These are phyloP conservation scores for Okamejei kenojei DNA, from an alignment of 2,797 vertebrate species.

Conservation along the genomic window DNA sequence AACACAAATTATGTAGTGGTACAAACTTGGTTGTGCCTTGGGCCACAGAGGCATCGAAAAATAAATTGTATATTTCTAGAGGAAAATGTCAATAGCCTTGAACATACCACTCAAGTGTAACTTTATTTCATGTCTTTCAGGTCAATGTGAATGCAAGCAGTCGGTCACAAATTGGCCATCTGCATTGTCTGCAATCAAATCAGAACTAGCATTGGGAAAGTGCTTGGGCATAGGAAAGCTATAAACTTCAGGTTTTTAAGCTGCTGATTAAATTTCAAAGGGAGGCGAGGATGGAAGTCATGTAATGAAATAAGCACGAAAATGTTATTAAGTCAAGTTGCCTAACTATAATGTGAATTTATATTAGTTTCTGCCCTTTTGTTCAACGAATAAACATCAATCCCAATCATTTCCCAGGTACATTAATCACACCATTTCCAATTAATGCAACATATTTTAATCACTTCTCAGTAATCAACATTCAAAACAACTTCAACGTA, in stretches of 20 bases:
- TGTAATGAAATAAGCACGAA: background rate
- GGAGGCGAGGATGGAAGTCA: background rate
- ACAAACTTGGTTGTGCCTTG: too few relatives aligned
- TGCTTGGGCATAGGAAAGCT: background rate
- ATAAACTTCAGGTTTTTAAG: background rate
- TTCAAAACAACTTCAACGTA: too few relatives aligned
- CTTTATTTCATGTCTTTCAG: background rate
- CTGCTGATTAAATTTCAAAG: background rate
- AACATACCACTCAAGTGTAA: background rate
- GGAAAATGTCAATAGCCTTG: background rate
- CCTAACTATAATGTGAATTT: background rate
- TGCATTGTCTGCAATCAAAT: background rate
- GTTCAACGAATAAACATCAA: background rate
- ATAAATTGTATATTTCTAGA: background rate
- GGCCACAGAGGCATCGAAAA: background rate
- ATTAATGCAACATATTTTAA: background rate
- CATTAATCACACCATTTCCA: background rate
- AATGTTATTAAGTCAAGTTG: background rate
- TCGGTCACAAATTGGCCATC: background rate
- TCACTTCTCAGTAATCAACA: too few relatives aligned
- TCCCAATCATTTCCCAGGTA: background rate
- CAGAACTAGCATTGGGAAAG: background rate
- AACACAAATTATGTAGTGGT: background rate
- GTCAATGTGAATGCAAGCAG: background rate
- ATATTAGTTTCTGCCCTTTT: background rate